A percentile compares a stretch with the other conserved stretches of the same genome.
Evolutionary conservation across 2,888 invertebrate species (phyloP).

Genomic region (Hemaris fuciformis): DNA sequence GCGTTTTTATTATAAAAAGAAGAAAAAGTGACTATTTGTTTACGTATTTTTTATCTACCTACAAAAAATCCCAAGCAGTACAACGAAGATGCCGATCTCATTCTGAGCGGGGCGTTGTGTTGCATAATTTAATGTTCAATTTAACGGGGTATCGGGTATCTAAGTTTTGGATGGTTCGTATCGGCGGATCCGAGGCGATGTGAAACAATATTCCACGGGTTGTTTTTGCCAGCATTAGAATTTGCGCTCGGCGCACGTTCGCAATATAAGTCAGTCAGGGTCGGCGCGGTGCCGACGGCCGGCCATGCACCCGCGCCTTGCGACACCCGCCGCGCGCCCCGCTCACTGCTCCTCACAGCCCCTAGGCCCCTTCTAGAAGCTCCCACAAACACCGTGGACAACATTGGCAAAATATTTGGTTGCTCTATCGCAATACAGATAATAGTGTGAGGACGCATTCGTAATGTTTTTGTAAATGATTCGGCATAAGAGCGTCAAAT

Average conservation of each 20-base stretch:
- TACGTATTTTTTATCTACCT: background rate
- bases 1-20: no score
- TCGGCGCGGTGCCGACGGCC: constrained; percentile 79
- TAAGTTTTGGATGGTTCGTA: background rate
- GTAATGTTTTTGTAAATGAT: background rate
- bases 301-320: constrained; percentile 77
- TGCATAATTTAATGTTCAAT: background rate
- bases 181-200: constrained; percentile 21
- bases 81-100: background rate
- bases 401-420: no score
- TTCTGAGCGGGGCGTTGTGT: background rate
- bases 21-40: no score
- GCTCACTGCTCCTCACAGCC: constrained; percentile 21
- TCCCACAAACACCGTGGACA: constrained; percentile 54
- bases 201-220: constrained; percentile 58
- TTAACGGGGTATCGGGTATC: background rate
- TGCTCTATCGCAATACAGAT: background rate
- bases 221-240: constrained; percentile 75
- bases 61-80: background rate
- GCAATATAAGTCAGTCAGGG: constrained; percentile 81
- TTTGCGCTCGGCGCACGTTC: constrained; percentile 78
- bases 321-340: constrained; percentile 51
- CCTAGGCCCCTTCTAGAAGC: constrained; percentile 34
- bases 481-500: background rate
- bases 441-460: background rate